Evolutionary conservation across 2,888 invertebrate genomes (phyloP), one percentile per base, ranked within the genome.

Genomic region (Euphydryas editha): DNA sequence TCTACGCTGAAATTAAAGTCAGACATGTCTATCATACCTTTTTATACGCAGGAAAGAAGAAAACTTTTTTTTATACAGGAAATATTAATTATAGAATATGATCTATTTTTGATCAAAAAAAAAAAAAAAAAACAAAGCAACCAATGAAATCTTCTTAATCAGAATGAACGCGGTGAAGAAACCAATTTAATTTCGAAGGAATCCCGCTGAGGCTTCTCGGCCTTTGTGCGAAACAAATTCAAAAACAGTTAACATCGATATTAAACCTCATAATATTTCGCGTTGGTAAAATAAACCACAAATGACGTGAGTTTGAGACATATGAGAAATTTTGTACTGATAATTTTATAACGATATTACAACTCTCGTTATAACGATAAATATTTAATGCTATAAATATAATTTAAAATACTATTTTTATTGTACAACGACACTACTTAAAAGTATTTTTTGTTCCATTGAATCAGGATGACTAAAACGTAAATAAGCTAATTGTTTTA

Each of bases 211-310:
- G 36, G 18, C 17, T 59, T 49, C 20, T 42, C 20, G n/a, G 20
- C 18, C 59, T 36, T 20, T 59, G 13, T 46, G 13, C 21, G 49
- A 39, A 61, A 54, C 42, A 54, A 54, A 21, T 44, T 54, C 49
- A 49, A 49, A 21, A 49, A 24, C 49, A 21, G 49, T 51, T 51
- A 24, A 51, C 15, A 51, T 24, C 24, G 8, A 51, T 24, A 24
- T 51, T 51, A 51, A 51, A n/a, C 49, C 15, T 51, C 24, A 51
- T 21, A 21, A 51, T 15, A 15, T n/a, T 21, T 5, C 24, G 49
- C 21, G 49, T 21, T 15, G 49, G 15, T 51, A 7, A 24, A 15
- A 24, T 13, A n/a, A 51, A 24, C 49, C 49, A 7, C 49, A 24
- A 24, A 51, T 24, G 15, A 51, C 8, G 2, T 24, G 24, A 51